These are phyloP conservation scores for Onychomys torridus DNA, from an alignment of 2,797 vertebrate species.

Conservation along the genomic window DNA sequence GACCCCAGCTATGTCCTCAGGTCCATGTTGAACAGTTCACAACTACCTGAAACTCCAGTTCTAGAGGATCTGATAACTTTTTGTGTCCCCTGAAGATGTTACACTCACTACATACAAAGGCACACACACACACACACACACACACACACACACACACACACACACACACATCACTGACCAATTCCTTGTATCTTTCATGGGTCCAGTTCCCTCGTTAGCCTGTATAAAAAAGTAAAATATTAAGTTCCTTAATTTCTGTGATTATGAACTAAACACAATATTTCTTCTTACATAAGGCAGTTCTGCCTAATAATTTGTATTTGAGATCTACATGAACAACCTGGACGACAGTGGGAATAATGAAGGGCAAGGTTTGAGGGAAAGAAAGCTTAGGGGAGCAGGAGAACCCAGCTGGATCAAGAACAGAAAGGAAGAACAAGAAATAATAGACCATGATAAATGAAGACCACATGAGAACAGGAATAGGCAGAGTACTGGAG, in stretches of 20 bases:
- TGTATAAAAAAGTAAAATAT: background rate
- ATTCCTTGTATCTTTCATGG: background rate
- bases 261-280: background rate
- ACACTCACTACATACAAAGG: background rate
- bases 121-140: background rate
- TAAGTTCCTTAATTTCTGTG: background rate
- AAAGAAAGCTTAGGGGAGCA: too few relatives aligned
- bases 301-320: background rate
- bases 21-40: background rate
- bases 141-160: background rate
- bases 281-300: background rate
- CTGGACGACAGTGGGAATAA: too few relatives aligned
- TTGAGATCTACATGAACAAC: too few relatives aligned
- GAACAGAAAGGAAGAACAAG: too few relatives aligned
- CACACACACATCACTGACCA: background rate
- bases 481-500: too few relatives aligned
- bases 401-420: too few relatives aligned
- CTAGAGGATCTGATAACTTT: too few relatives aligned
- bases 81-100: background rate
- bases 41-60: background rate
- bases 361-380: too few relatives aligned
- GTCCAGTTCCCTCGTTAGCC: background rate
- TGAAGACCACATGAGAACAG: too few relatives aligned
- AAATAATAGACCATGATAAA: too few relatives aligned
- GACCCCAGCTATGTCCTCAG: background rate